phyloP scores from a whole-genome alignment of 2,113 vertebrate genomes.

The Peromyscus leucopus region DNA sequence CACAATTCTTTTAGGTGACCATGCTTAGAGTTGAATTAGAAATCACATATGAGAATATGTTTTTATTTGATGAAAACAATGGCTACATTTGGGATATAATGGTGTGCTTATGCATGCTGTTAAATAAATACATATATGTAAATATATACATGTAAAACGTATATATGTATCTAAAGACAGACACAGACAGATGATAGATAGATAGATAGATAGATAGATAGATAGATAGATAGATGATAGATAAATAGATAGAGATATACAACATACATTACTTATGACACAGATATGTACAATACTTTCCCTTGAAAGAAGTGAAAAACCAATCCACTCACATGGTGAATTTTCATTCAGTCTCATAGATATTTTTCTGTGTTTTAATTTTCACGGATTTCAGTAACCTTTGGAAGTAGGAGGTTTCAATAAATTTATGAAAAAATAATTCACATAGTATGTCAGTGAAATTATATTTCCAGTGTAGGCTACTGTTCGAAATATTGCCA shows the following conservation, averaged over 20 bases:
- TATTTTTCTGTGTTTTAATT: neutral
- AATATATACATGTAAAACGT: neutral
- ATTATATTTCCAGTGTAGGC: conserved; percentile 8
- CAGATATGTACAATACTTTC: neutral
- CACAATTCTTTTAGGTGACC: neutral
- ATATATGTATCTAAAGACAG: neutral
- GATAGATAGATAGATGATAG: neutral
- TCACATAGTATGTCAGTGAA: conserved; percentile 1
- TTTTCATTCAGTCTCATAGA: neutral
- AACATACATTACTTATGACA: neutral
- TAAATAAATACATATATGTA: too few relatives aligned
- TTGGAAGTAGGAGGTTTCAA: neutral
- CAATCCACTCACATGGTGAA: neutral
- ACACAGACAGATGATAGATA: neutral
- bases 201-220: neutral
- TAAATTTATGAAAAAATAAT: neutral
- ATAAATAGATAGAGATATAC: neutral
- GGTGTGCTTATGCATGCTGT: neutral
- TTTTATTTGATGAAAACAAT: neutral
- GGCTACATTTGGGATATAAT: neutral
- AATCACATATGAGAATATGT: neutral
- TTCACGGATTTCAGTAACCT: neutral
- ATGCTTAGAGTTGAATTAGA: neutral
- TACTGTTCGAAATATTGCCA: conserved; percentile 31
- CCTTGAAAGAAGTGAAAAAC: neutral